Percentiles rank a stretch among this genome's conserved stretches.
Evolutionary conservation across 2,888 invertebrate genomes (phyloP).

Genomic region (Coremacera marginata): DNA sequence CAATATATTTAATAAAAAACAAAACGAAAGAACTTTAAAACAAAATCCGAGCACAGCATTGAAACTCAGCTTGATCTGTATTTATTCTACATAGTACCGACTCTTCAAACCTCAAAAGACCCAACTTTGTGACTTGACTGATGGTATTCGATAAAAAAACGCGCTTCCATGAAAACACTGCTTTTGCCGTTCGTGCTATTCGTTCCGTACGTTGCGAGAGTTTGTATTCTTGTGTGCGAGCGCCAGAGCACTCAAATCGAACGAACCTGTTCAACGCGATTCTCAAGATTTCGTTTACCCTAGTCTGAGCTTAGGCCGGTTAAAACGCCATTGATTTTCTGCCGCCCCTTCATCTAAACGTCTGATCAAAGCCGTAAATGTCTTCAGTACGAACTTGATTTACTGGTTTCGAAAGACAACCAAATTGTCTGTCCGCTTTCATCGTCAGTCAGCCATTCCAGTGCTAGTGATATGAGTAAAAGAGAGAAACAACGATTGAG

Average conservation of each 20-base stretch:
- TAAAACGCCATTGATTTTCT: slow-evolving; percentile 55
- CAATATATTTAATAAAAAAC: neutral
- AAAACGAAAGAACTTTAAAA: neutral
- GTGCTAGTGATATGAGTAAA: slow-evolving; percentile 7
- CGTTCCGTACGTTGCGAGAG: slow-evolving; percentile 69
- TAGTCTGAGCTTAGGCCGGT: slow-evolving; percentile 9
- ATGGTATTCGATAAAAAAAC: slow-evolving; percentile 17
- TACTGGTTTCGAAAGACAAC: slow-evolving; percentile 48
- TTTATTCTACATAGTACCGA: neutral
- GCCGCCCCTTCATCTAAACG: slow-evolving; percentile 46
- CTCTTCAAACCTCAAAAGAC: neutral
- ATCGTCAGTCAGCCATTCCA: too few relatives aligned
- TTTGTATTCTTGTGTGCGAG: slow-evolving; percentile 69
- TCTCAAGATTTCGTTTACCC: slow-evolving; percentile 24
- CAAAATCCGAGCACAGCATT: neutral
- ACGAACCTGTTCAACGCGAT: slow-evolving; percentile 61
- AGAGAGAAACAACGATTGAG: slow-evolving; percentile 44
- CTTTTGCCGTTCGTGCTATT: slow-evolving; percentile 39
- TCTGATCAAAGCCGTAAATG: slow-evolving; percentile 42
- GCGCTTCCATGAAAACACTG: slow-evolving; percentile 46
- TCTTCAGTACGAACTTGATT: slow-evolving; percentile 48
- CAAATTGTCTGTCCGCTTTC: too few relatives aligned
- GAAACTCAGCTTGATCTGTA: too few relatives aligned
- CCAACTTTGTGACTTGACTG: neutral
- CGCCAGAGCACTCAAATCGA: slow-evolving; percentile 55